Conservation (phyloP, 2,113 vertebrate species). For the Gallinago media region DNA sequence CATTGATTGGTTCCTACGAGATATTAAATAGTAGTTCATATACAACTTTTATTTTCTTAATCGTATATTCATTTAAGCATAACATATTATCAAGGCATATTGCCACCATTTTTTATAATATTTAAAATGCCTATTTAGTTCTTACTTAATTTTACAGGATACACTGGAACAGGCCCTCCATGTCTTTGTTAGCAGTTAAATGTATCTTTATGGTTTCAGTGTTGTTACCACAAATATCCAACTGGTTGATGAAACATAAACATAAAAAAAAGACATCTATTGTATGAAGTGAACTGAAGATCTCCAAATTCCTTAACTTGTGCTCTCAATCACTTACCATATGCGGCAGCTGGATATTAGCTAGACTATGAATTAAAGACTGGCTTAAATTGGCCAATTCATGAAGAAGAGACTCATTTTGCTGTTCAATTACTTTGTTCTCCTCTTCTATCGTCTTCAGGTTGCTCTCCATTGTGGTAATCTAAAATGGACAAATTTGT, state of each 20-base stretch:
- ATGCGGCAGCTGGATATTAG: conserved; percentile 98
- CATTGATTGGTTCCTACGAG: conserved; percentile 95
- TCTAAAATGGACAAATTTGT: conserved; percentile 81
- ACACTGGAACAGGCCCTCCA: conserved; percentile 73
- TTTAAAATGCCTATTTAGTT: conserved; percentile 65
- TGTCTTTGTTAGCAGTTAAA: conserved; percentile 68
- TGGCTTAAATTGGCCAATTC: conserved; percentile 98
- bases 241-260: conserved; percentile 69
- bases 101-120: conserved; percentile 51
- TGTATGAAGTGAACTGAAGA: conserved; percentile 62
- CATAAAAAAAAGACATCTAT: conserved; percentile 63
- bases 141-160: conserved; percentile 68
- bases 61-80: conserved; percentile 81
- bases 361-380: conserved; percentile 98
- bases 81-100: conserved; percentile 69
- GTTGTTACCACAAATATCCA: conserved; percentile 72
- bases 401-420: conserved; percentile 98
- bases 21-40: conserved; percentile 87
- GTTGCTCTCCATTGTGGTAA: conserved; percentile 99
- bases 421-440: conserved; percentile 99
- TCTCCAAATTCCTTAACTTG: conserved; percentile 78
- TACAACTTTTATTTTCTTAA: conserved; percentile 79
- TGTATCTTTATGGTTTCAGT: conserved; percentile 74
- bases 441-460: conserved; percentile 99
- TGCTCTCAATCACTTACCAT: conserved; percentile 94